phyloP scores from a whole-genome alignment of 2,113 vertebrate species.

The Panurus biarmicus region DNA sequence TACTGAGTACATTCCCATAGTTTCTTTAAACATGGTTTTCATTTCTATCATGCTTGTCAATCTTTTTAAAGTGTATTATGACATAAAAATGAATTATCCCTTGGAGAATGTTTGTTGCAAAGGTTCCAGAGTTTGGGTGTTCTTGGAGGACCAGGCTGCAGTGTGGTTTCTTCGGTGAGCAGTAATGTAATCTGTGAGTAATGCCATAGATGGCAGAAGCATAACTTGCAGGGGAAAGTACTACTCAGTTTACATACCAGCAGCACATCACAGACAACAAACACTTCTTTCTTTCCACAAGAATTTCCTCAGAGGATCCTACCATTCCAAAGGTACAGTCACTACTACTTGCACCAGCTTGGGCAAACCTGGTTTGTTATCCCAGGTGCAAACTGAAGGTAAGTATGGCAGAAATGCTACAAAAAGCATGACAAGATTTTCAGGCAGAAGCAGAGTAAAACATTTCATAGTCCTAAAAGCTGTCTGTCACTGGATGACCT shows the following conservation, averaged over 20 bases:
- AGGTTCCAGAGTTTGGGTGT: neutral
- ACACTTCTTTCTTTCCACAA: neutral
- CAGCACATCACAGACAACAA: neutral
- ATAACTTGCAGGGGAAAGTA: neutral
- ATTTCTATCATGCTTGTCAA: neutral
- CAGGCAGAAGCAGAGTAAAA: neutral
- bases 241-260: neutral
- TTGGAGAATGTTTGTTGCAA: neutral
- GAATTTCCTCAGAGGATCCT: neutral
- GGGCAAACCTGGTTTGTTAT: neutral
- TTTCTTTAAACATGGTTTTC: neutral
- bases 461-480: conserved; percentile 24
- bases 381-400: neutral
- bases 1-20: neutral
- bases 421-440: neutral
- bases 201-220: neutral
- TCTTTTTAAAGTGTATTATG: neutral
- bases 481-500: neutral
- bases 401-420: neutral
- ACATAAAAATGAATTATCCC: neutral
- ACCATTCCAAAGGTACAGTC: conserved; percentile 14
- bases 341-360: neutral
- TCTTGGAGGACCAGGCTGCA: neutral
- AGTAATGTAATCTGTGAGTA: neutral
- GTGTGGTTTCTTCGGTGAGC: neutral